These are phyloP conservation scores for Strigamia maritima DNA, from an alignment of 2,888 invertebrate species.

Conservation along the genomic window DNA sequence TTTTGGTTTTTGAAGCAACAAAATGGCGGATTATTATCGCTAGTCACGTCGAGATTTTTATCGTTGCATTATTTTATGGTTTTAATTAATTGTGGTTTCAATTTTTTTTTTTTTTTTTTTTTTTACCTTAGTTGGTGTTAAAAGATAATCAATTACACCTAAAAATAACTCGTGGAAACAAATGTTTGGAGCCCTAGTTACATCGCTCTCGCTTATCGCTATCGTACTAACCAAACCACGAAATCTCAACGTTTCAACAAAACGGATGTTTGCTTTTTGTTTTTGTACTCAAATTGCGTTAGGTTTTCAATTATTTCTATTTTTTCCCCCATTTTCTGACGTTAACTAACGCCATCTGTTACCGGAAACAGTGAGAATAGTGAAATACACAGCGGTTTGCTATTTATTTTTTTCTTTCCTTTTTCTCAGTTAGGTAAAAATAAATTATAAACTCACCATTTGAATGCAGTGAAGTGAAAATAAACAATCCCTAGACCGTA, in stretches of 20 bases:
- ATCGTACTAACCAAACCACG: neutral
- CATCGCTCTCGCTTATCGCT: neutral
- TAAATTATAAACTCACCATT: conserved; percentile 72
- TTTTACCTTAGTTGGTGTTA: neutral
- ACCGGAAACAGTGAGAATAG: neutral
- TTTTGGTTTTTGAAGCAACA: neutral
- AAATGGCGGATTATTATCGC: neutral
- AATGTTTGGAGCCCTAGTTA: neutral
- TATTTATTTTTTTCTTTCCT: neutral
- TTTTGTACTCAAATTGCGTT: neutral
- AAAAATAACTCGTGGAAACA: neutral
- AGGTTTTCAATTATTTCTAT: neutral
- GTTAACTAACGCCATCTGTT: neutral
- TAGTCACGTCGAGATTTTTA: neutral
- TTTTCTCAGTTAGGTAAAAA: neutral
- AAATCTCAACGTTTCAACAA: neutral
- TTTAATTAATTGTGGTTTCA: neutral
- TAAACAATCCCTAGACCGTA: conserved; percentile 95
- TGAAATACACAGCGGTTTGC: neutral
- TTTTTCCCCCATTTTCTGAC: neutral
- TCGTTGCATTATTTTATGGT: neutral
- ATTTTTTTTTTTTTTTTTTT: neutral
- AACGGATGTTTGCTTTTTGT: neutral
- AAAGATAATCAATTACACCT: neutral
- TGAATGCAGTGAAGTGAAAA: conserved; percentile 92